Percentiles rank a stretch among this genome's conserved stretches.
Conservation (phyloP, 2,888 invertebrate genomes). For the Clanis bilineata region DNA sequence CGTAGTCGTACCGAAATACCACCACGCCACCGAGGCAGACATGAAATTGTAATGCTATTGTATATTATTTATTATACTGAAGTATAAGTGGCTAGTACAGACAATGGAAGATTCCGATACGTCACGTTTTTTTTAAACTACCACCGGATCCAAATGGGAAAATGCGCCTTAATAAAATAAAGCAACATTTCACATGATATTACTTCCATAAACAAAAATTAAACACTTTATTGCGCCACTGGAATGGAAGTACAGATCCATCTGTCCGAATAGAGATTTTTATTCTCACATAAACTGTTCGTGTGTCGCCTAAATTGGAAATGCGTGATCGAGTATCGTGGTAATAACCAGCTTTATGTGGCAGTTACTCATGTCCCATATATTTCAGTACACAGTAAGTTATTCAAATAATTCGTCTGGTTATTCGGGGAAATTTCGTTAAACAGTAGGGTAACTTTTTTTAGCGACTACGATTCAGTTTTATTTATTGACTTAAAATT, state of each 20-base stretch:
- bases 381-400: not conserved
- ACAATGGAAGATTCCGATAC: too few relatives aligned
- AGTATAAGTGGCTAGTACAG: too few relatives aligned
- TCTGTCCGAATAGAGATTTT: conserved; percentile 22
- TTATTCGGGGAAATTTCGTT: not conserved
- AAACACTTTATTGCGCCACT: not conserved
- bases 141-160: too few relatives aligned
- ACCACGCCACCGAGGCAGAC: too few relatives aligned
- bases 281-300: conserved; percentile 40
- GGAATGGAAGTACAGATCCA: not conserved
- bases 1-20: too few relatives aligned
- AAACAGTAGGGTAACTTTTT: too few relatives aligned
- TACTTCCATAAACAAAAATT: not conserved
- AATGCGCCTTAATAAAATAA: too few relatives aligned
- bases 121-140: too few relatives aligned
- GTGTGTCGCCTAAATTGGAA: conserved; percentile 44
- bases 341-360: conserved; percentile 44
- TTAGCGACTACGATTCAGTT: too few relatives aligned
- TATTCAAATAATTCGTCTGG: conserved; percentile 31
- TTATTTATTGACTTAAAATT: too few relatives aligned
- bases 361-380: conserved; percentile 39
- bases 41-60: too few relatives aligned
- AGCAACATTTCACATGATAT: not conserved
- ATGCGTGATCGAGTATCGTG: conserved; percentile 42
- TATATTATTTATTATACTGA: too few relatives aligned